phyloP scores from a whole-genome alignment of 2,797 vertebrate species.

The Anableps anableps region DNA sequence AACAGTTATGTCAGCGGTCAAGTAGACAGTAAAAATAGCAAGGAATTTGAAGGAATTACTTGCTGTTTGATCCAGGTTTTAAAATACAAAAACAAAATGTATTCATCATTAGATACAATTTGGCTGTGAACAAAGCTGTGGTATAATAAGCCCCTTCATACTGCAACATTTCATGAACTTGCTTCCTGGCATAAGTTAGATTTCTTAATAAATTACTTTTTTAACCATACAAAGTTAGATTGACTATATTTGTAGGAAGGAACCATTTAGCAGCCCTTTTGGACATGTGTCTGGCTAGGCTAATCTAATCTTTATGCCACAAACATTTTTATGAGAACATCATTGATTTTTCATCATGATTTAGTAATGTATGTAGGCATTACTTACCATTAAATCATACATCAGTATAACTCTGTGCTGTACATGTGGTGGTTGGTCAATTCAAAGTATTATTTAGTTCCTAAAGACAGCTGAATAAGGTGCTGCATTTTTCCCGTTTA shows the following conservation, averaged over 20 bases:
- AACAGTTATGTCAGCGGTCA: neutral
- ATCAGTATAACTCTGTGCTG: neutral
- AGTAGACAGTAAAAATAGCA: neutral
- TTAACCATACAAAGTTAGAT: constrained; percentile 2
- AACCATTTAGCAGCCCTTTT: neutral
- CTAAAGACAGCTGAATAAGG: neutral
- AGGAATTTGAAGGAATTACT: neutral
- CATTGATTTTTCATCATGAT: constrained; percentile 7
- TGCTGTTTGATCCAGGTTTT: neutral
- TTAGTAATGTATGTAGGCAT: neutral
- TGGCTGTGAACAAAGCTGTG: neutral
- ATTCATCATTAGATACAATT: neutral
- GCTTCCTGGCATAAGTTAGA: neutral
- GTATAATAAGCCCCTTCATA: neutral
- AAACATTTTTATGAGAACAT: constrained; percentile 11
- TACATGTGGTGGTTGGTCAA: neutral
- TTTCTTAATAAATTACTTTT: neutral
- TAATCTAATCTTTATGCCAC: constrained; percentile 14
- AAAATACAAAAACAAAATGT: neutral
- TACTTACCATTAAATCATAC: neutral
- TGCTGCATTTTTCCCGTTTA: neutral
- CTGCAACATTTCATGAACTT: neutral
- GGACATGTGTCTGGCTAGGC: constrained; percentile 2
- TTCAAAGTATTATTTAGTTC: neutral
- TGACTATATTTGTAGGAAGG: neutral